phyloP scores from a whole-genome alignment of 2,797 vertebrate genomes.

The Enoplosus armatus region DNA sequence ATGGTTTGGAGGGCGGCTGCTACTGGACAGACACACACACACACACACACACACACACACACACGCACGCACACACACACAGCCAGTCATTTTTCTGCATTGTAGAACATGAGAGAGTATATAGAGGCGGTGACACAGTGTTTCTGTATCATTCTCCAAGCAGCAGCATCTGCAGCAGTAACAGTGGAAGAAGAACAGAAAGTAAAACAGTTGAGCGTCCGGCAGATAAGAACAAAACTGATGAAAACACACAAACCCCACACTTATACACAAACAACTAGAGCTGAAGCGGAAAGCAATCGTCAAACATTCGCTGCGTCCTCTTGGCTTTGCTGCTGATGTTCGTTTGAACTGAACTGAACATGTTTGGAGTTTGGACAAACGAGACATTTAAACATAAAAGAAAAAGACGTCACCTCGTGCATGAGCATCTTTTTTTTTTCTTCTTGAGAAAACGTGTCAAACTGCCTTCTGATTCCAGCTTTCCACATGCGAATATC shows the following conservation, averaged over 20 bases:
- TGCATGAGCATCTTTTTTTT: too few relatives aligned
- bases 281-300: neutral
- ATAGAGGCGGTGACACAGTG: neutral
- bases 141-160: neutral
- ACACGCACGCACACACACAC: conserved; percentile 1
- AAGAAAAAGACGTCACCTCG: too few relatives aligned
- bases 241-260: neutral
- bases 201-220: neutral
- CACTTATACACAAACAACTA: neutral
- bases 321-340: too few relatives aligned
- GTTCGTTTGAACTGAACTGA: neutral
- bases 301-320: too few relatives aligned
- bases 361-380: neutral
- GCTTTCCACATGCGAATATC: too few relatives aligned
- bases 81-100: neutral
- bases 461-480: too few relatives aligned
- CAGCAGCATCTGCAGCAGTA: neutral
- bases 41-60: neutral
- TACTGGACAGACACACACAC: neutral
- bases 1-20: conserved; percentile 33
- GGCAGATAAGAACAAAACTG: neutral
- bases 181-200: neutral
- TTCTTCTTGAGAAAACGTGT: too few relatives aligned
- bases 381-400: too few relatives aligned
- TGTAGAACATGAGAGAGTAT: neutral